Evolutionary conservation across 37 sponge, comb jelly and placozoan species (phyloP), one percentile per base, ranked within the genome.

Genomic region (Agelas oroides): DNA sequence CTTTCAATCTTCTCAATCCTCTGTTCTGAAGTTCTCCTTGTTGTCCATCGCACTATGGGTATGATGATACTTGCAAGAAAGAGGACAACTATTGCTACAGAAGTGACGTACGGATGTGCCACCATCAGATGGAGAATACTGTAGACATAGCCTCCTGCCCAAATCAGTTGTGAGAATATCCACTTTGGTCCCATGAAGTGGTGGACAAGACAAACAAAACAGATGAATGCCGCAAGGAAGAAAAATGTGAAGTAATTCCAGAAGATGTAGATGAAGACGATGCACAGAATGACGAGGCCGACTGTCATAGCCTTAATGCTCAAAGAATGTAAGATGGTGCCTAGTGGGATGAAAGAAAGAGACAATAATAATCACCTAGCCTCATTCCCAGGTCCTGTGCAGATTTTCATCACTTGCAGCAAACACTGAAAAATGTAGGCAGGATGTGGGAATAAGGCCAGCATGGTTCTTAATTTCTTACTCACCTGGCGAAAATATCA

Each of bases 241-340:
- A 28, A 1, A 16, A 58, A 33, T 8, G 59, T 56, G 5, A 28
- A 28, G 20, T 6, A 32, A 1, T 31, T 30, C 34, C 8, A 33
- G 34, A 75, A 75, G 59, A 75, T 31, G 59, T 58, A 75, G 59
- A 1, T 33, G 32, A 75, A 33, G 12, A 75, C 13, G 30, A 75
- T 28, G 35, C 76, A 75, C 20, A 57, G 20, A 27, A 75, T 2
- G 28, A 57, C 11, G 30, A 75, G 76, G 21, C 21, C 20, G 59
- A 75, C 25, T 15, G 59, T 58, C 34, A 57, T 1, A 32, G 59
- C 59, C 32, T 25, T 32, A 2, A 31, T 27, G 14, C 76, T 32
- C 0, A 75, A 35, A 35, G 17, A n/a, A 19, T 58, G 30, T 2
- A 75, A 58, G 17, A 20, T 20, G 6, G 76, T 33, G 25, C 59